A percentile compares a stretch with the other conserved stretches of the same genome.
phyloP scores from a whole-genome alignment of 2,113 vertebrate species.

The Perca schrenkii region DNA sequence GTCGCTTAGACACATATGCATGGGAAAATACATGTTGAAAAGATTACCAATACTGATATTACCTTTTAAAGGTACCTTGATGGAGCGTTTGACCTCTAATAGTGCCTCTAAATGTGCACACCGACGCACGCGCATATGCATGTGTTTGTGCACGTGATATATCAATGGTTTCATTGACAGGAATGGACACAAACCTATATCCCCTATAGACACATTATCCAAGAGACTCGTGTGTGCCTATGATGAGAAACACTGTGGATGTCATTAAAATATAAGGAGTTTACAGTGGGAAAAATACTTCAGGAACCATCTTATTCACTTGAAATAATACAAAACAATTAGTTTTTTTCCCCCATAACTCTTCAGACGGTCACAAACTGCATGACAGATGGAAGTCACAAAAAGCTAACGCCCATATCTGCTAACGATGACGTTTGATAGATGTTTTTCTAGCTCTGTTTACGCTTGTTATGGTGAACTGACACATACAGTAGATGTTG shows the following conservation, averaged over 20 bases:
- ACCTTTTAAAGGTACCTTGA: neutral
- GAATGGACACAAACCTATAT: neutral
- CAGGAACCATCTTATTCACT: neutral
- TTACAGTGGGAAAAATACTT: neutral
- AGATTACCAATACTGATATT: too few relatives aligned
- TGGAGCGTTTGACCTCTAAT: neutral
- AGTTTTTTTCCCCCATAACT: neutral
- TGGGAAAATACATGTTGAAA: too few relatives aligned
- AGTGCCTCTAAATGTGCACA: too few relatives aligned
- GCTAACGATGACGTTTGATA: neutral
- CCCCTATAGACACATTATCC: neutral
- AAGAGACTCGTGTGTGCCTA: neutral
- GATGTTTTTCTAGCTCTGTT: conserved; percentile 25
- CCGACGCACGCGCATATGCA: neutral
- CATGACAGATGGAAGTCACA: neutral
- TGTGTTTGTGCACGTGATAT: neutral
- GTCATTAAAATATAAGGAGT: neutral
- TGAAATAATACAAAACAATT: neutral
- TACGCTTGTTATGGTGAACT: conserved; percentile 31
- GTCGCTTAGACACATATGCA: too few relatives aligned
- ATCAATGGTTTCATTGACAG: neutral
- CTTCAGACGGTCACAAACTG: neutral
- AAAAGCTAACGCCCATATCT: neutral
- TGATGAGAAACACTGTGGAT: neutral
- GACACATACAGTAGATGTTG: conserved; percentile 54